Percentiles rank a stretch among this genome's conserved stretches.
Conservation (phyloP, 2,888 invertebrate species). For the Cylloceria caligata region DNA sequence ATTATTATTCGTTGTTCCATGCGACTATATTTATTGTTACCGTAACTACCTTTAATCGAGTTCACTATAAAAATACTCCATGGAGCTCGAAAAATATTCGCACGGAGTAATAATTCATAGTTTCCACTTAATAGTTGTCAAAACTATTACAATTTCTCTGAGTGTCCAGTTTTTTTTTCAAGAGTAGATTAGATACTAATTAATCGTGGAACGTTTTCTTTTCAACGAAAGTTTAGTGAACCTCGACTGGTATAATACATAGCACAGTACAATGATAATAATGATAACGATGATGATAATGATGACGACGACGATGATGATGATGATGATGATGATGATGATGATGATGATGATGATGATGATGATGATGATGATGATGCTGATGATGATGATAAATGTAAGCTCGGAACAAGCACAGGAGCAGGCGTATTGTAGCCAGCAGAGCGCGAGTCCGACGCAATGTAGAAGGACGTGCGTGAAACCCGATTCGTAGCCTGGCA, state of each 20-base stretch:
- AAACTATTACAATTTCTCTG: too few relatives aligned
- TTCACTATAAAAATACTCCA: too few relatives aligned
- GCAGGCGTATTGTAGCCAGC: constrained; percentile 36
- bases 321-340: constrained; percentile 7
- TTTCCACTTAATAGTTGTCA: too few relatives aligned
- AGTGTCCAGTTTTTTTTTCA: too few relatives aligned
- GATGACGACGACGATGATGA: not conserved
- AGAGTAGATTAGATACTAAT: too few relatives aligned
- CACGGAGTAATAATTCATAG: not conserved
- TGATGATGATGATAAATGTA: constrained; percentile 8
- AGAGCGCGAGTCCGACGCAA: constrained; percentile 60
- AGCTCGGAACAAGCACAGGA: constrained; percentile 54
- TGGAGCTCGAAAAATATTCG: too few relatives aligned
- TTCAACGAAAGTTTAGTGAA: not conserved
- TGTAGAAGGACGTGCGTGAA: constrained; percentile 68
- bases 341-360: not conserved
- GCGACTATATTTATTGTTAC: too few relatives aligned
- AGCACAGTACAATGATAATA: not conserved
- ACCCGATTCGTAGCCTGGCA: constrained; percentile 71
- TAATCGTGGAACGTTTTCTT: not conserved
- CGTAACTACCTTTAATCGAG: too few relatives aligned
- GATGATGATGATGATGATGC: constrained; percentile 2
- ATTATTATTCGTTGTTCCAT: too few relatives aligned
- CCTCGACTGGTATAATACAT: not conserved
- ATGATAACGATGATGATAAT: not conserved